A percentile compares a stretch with the other conserved stretches of the same genome.
These are phyloP conservation scores for Ditylenchus weischeri DNA, from an alignment of 2,888 invertebrate species.

Conservation along the genomic window DNA sequence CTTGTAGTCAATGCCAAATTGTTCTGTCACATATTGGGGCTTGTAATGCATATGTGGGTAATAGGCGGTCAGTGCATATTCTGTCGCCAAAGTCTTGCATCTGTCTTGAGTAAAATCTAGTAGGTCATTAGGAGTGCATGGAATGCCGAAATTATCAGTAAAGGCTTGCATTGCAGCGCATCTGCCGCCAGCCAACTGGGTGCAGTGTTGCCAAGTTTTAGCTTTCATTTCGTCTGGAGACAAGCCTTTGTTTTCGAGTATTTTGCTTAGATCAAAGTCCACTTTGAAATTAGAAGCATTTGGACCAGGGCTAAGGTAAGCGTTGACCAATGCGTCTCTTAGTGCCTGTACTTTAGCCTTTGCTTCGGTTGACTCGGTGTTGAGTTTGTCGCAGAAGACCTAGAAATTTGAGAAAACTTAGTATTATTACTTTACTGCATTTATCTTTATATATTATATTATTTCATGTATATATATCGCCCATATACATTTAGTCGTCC, in stretches of 20 bases:
- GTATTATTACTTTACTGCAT: too few species aligned
- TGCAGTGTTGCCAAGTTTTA: not conserved
- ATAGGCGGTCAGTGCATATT: not conserved
- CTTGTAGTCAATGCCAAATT: not conserved
- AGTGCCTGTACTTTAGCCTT: not conserved
- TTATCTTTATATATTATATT: too few species aligned
- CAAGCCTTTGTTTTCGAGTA: slow-evolving; percentile 3
- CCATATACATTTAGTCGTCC: too few species aligned
- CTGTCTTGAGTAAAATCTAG: too few species aligned
- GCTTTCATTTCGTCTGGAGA: not conserved
- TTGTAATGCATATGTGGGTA: not conserved
- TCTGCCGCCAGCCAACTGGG: not conserved
- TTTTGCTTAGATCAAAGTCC: too few species aligned
- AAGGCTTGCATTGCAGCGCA: not conserved
- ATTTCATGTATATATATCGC: too few species aligned
- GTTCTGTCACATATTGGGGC: not conserved
- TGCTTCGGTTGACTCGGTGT: not conserved
- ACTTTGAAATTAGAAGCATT: not conserved
- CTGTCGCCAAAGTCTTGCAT: not conserved
- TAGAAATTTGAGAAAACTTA: not conserved
- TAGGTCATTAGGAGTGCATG: too few species aligned
- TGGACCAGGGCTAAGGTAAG: not conserved
- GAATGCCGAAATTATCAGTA: too few species aligned
- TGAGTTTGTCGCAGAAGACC: not conserved
- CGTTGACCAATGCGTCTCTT: not conserved